These are phyloP conservation scores for Diachasmimorpha longicaudata DNA, from an alignment of 1,140 invertebrate species.

Conservation along the genomic window DNA sequence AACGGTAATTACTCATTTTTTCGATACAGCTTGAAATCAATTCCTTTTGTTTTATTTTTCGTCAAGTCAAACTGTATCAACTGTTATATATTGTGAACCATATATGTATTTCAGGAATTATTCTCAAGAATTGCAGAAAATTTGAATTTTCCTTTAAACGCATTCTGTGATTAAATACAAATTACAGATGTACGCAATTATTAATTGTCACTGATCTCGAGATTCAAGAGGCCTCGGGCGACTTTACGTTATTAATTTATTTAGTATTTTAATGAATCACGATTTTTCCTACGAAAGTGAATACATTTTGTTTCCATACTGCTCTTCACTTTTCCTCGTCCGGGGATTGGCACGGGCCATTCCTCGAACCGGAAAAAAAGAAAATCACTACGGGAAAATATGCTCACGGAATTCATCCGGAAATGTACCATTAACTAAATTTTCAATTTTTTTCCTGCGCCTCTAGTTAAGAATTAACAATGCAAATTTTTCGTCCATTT, in stretches of 20 bases:
- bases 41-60: constrained; percentile 37
- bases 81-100: constrained; percentile 44
- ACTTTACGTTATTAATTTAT: too few relatives aligned
- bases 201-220: not conserved
- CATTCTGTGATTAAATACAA: constrained; percentile 4
- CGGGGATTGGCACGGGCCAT: too few relatives aligned
- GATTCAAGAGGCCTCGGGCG: not conserved
- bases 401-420: too few relatives aligned
- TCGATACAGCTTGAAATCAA: constrained; percentile 60
- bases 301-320: too few relatives aligned
- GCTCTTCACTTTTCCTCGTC: too few relatives aligned
- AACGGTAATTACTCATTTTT: constrained; percentile 5
- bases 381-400: too few relatives aligned
- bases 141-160: not conserved
- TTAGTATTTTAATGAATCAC: too few relatives aligned
- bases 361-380: too few relatives aligned
- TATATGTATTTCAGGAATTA: not conserved
- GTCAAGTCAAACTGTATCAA: constrained; percentile 58
- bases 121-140: not conserved
- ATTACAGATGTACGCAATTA: not conserved
- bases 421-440: not conserved
- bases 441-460: too few relatives aligned
- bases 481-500: too few relatives aligned
- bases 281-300: too few relatives aligned
- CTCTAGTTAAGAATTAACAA: too few relatives aligned